Evolutionary conservation across 2,888 invertebrate genomes (phyloP).

Genomic region (Drosophila dives): DNA sequence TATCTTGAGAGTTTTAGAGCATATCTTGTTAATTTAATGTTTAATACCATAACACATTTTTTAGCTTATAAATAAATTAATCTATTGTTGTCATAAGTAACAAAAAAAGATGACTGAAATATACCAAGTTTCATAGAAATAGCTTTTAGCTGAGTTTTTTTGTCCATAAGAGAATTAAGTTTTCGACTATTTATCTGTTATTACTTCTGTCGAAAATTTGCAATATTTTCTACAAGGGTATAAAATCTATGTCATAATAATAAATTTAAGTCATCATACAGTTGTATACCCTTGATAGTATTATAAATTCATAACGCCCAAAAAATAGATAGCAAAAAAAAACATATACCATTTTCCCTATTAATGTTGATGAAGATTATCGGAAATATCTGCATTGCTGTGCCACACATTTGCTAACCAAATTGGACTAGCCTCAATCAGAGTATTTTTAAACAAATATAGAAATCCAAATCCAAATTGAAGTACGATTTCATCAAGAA

Average conservation of each 20-base stretch:
- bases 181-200: too few relatives aligned
- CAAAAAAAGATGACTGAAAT: neutral
- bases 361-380: neutral
- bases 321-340: neutral
- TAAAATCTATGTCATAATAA: neutral
- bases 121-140: neutral
- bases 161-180: neutral
- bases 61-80: neutral
- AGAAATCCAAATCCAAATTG: constrained; percentile 21
- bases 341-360: neutral
- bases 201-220: neutral
- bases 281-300: neutral
- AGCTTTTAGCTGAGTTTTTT: too few relatives aligned
- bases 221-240: neutral
- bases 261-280: neutral
- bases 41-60: neutral
- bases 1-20: neutral
- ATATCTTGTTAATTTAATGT: neutral
- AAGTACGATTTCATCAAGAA: constrained; percentile 15
- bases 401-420: neutral
- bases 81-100: neutral
- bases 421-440: neutral
- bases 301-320: neutral
- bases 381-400: neutral
- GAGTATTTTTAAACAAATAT: constrained; percentile 2